Evolutionary conservation across 2,797 vertebrate genomes (phyloP), one percentile per base, ranked within the genome.

Genomic region (Cyprinodon diabolis): DNA sequence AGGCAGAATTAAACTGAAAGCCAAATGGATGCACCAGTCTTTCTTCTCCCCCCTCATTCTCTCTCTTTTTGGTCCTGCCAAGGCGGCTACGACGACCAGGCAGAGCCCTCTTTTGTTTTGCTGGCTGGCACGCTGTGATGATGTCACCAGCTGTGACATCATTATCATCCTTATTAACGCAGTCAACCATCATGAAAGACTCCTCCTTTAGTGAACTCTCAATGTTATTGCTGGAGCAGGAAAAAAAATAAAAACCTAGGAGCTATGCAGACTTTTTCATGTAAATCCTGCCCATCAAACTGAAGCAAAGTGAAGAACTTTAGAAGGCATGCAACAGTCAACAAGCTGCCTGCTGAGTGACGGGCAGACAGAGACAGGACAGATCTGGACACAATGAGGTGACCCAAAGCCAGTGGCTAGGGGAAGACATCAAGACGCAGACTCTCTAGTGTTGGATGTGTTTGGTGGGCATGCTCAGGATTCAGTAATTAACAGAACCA

Each of bases 11-110:
- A 86, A 89, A 91, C 86, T 78, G 82, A 87, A 85, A 90, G 89
- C 89, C 83, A 77, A 93, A 92, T 91, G 86, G 89, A 91, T 88
- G 89, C 89, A 91, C 93, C 91, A 91, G 83, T 90, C 78, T 90
- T 82, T 87, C 67, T 81, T 57, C 66, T 17, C 73, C 68, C 80
- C 84, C 57, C 66, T 12, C 71, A 68, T 79, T 82, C 51, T 67
- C 81, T 80, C 71, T 75, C 76, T 79, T 58, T 75, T 66, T 76
- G 71, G 71, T 73, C 70, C 84, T 91, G 91, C 91, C 92, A 94
- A 91, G 78, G 82, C 70, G 65, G 84, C 87, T 2, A 81, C 76
- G 82, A 87, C 76, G 72, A 80, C 81, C 75, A 63, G 86, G 87
- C 82, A 90, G 87, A 90, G 83, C 79, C 78, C 74, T 77, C 88